Conservation (phyloP, 2,797 vertebrate species). For the Chloroceryle inda region DNA sequence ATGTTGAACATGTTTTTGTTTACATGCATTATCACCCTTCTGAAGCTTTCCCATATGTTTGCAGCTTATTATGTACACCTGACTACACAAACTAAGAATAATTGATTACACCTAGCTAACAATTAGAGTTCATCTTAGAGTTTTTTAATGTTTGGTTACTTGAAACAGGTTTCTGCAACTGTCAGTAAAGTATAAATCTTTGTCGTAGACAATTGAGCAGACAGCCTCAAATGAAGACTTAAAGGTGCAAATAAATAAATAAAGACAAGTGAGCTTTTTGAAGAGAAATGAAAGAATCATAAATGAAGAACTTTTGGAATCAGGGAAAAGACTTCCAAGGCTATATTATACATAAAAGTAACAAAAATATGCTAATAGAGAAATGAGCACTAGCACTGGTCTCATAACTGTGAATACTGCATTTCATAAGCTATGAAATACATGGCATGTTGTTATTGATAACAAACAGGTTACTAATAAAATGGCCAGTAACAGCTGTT, state of each 20-base stretch:
- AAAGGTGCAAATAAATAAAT: constrained; percentile 52
- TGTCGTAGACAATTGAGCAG: constrained; percentile 52
- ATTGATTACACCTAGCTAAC: constrained; percentile 77
- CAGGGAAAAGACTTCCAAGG: neutral
- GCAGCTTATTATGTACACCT: constrained; percentile 83
- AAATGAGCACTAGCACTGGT: neutral
- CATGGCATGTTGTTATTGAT: neutral
- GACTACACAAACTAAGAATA: constrained; percentile 85
- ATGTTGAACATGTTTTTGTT: constrained; percentile 75
- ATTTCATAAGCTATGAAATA: neutral
- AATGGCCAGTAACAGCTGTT: neutral
- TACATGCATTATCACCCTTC: constrained; percentile 86
- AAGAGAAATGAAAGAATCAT: constrained; percentile 3
- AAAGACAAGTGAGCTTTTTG: constrained; percentile 1
- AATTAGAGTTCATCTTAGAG: constrained; percentile 58
- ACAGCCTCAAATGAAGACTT: constrained; percentile 64
- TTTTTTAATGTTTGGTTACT: constrained; percentile 68
- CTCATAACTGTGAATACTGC: neutral
- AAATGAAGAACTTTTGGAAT: neutral
- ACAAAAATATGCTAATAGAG: neutral
- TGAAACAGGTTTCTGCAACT: constrained; percentile 47
- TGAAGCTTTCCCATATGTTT: constrained; percentile 88
- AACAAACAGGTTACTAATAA: neutral
- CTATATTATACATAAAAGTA: neutral
- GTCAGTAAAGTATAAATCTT: constrained; percentile 60